Evolutionary conservation across 2,888 invertebrate species (phyloP).

Genomic region (Rhagonycha fulva): DNA sequence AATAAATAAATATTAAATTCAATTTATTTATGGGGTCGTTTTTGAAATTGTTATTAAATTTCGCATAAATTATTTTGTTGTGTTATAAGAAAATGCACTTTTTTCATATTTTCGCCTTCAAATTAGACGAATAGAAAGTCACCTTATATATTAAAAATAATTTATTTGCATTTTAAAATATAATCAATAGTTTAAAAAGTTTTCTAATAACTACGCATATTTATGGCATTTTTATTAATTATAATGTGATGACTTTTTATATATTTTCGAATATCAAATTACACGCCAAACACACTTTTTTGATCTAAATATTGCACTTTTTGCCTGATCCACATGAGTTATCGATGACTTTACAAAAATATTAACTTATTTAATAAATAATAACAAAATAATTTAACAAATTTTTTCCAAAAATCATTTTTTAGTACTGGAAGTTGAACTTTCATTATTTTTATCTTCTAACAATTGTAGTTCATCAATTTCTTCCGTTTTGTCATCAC

Average conservation of each 20-base stretch:
- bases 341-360: background rate
- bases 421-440: background rate
- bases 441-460: constrained; percentile 23
- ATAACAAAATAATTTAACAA: background rate
- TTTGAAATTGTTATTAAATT: background rate
- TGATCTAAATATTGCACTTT: background rate
- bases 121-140: background rate
- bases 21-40: background rate
- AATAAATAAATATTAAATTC: too few relatives aligned
- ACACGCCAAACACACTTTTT: background rate
- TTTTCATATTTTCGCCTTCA: background rate
- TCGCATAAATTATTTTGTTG: background rate
- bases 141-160: background rate
- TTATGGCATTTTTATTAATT: background rate
- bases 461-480: constrained; percentile 34
- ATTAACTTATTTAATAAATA: constrained; percentile 1
- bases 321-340: background rate
- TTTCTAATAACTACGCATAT: background rate
- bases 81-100: background rate
- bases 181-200: background rate
- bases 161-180: background rate
- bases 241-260: background rate
- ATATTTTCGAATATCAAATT: background rate
- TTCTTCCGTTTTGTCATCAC: constrained; percentile 33
- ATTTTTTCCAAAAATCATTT: background rate